A percentile compares a stretch with the other conserved stretches of the same genome.
These are phyloP conservation scores for Notolabrus celidotus DNA, from an alignment of 2,797 vertebrate species.

Conservation along the genomic window DNA sequence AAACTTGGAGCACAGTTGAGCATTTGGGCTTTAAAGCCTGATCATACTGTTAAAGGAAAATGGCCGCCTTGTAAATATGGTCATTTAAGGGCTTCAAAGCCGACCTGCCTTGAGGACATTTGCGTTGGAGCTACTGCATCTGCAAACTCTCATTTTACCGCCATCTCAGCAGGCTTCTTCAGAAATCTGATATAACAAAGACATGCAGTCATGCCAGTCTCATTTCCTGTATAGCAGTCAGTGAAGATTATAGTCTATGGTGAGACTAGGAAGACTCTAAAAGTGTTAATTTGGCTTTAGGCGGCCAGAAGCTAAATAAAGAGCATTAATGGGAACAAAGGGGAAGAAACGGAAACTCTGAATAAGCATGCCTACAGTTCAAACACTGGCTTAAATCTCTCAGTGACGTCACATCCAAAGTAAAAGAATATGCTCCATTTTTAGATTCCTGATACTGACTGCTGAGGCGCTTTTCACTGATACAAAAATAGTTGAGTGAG, in stretches of 20 bases:
- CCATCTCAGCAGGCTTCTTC: constrained; percentile 49
- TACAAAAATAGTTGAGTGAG: constrained; percentile 68
- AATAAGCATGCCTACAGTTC: constrained; percentile 62
- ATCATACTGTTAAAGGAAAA: background rate
- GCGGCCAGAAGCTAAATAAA: constrained; percentile 65
- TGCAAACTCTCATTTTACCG: constrained; percentile 42
- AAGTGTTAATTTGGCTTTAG: constrained; percentile 68
- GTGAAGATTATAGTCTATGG: constrained; percentile 67
- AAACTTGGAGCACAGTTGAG: background rate
- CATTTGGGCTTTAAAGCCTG: background rate
- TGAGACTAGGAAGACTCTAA: constrained; percentile 68
- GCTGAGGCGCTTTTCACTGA: constrained; percentile 48
- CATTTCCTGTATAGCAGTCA: constrained; percentile 66
- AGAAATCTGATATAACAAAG: constrained; percentile 65
- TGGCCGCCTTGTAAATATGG: background rate
- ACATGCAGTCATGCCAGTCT: constrained; percentile 80
- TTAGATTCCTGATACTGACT: constrained; percentile 58
- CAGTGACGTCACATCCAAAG: constrained; percentile 30
- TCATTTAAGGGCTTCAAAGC: constrained; percentile 25
- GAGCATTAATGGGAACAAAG: constrained; percentile 53
- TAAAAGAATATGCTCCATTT: constrained; percentile 63
- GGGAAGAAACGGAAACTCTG: constrained; percentile 60
- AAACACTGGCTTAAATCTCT: constrained; percentile 58
- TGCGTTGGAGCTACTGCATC: constrained; percentile 52
- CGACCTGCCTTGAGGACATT: constrained; percentile 44